phyloP scores from a whole-genome alignment of 2,113 vertebrate genomes.

The Nibea albiflora region DNA sequence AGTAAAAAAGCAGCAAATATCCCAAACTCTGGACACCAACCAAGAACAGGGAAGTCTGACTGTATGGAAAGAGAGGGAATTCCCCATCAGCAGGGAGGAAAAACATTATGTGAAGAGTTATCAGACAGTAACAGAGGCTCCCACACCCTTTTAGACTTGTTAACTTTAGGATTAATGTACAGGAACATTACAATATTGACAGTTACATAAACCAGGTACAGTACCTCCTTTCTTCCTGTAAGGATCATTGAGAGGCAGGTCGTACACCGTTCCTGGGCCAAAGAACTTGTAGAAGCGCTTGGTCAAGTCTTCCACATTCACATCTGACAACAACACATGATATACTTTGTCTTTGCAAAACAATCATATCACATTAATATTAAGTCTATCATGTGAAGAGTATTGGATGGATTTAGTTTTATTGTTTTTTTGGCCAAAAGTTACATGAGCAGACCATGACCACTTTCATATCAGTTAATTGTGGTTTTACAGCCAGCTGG shows the following conservation, averaged over 20 bases:
- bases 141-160: neutral
- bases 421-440: neutral
- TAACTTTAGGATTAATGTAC: constrained; percentile 32
- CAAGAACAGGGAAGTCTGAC: constrained; percentile 38
- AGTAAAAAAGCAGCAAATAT: constrained; percentile 30
- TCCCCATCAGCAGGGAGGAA: constrained; percentile 26
- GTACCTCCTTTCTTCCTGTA: constrained; percentile 79
- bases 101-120: constrained; percentile 18
- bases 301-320: constrained; percentile 75
- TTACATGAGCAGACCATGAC: neutral
- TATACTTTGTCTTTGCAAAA: neutral
- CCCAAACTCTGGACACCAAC: constrained; percentile 18
- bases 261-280: constrained; percentile 76
- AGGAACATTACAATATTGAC: neutral
- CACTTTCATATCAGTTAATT: neutral
- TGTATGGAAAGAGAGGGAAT: constrained; percentile 38
- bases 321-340: constrained; percentile 54
- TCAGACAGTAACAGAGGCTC: constrained; percentile 30
- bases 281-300: constrained; percentile 75
- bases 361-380: neutral
- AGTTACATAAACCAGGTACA: neutral
- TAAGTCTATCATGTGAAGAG: neutral
- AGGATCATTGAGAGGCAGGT: constrained; percentile 80
- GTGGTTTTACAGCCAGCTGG: neutral
- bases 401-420: neutral